These are phyloP conservation scores for Papilio dardanus DNA, from an alignment of 1,140 invertebrate species.

Conservation along the genomic window DNA sequence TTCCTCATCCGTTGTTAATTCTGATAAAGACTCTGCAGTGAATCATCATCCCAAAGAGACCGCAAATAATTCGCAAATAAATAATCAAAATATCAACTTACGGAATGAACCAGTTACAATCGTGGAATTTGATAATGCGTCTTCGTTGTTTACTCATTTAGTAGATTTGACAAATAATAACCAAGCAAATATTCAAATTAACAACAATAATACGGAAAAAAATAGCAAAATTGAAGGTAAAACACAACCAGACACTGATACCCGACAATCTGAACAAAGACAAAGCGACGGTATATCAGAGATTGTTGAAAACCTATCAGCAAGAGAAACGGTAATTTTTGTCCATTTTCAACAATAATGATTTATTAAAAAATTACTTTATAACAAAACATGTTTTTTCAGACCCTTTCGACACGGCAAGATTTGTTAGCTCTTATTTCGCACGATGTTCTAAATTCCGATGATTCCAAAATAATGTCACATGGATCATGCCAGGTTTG, in stretches of 20 bases:
- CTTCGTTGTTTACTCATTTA: background rate
- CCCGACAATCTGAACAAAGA: background rate
- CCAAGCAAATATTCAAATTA: background rate
- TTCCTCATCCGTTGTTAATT: background rate
- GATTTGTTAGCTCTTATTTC: background rate
- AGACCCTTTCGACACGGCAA: background rate
- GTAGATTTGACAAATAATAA: background rate
- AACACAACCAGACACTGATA: background rate
- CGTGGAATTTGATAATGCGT: background rate
- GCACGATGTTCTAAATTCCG: conserved; percentile 15
- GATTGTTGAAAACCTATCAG: too few species aligned
- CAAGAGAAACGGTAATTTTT: background rate
- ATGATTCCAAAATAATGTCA: background rate
- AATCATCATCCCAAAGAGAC: background rate
- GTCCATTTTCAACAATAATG: too few species aligned
- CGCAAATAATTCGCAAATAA: background rate
- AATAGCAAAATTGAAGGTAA: background rate
- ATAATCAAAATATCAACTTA: background rate
- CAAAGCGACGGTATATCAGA: too few species aligned
- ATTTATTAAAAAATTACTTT: background rate
- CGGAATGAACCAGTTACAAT: background rate
- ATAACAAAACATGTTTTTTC: background rate
- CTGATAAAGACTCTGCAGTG: too few species aligned
- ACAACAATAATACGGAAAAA: background rate
- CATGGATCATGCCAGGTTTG: conserved; percentile 24